These are phyloP conservation scores for Noctua fimbriata DNA, from an alignment of 2,888 invertebrate species.

Conservation along the genomic window DNA sequence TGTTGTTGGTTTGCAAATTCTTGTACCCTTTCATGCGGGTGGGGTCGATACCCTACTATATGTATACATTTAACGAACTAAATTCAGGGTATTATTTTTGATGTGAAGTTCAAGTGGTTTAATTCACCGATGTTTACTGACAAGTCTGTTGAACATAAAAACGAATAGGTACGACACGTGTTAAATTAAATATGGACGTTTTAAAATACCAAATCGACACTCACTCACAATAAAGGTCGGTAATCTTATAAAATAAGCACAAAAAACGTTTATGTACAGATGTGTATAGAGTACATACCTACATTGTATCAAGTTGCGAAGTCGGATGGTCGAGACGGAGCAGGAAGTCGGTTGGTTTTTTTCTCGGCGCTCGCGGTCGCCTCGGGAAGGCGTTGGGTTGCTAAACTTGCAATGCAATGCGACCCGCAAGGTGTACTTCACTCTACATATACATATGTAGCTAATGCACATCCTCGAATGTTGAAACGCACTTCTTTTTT, in stretches of 20 bases:
- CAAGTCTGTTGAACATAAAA: slow-evolving; percentile 11
- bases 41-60: slow-evolving; percentile 26
- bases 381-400: slow-evolving; percentile 57
- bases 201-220: slow-evolving; percentile 35
- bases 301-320: slow-evolving; percentile 71
- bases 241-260: slow-evolving; percentile 46
- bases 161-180: slow-evolving; percentile 4
- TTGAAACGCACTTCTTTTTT: slow-evolving; percentile 14
- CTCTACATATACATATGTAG: slow-evolving; percentile 3
- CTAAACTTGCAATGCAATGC: slow-evolving; percentile 57
- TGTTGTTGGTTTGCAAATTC: slow-evolving; percentile 16
- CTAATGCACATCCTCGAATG: slow-evolving; percentile 36
- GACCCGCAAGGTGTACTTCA: slow-evolving; percentile 57
- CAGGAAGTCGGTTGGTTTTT: slow-evolving; percentile 75
- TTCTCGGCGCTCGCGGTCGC: slow-evolving; percentile 65
- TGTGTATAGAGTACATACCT: slow-evolving; percentile 41
- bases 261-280: slow-evolving; percentile 37
- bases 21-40: slow-evolving; percentile 38
- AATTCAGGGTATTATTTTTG: slow-evolving; percentile 1
- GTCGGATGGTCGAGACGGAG: slow-evolving; percentile 68
- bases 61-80: background rate
- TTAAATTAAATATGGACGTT: slow-evolving; percentile 31
- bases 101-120: slow-evolving; percentile 25
- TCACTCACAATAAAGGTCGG: slow-evolving; percentile 35
- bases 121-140: slow-evolving; percentile 6